Evolutionary conservation across 2,797 vertebrate genomes (phyloP).

Genomic region (Amblyopsis hoosieri): DNA sequence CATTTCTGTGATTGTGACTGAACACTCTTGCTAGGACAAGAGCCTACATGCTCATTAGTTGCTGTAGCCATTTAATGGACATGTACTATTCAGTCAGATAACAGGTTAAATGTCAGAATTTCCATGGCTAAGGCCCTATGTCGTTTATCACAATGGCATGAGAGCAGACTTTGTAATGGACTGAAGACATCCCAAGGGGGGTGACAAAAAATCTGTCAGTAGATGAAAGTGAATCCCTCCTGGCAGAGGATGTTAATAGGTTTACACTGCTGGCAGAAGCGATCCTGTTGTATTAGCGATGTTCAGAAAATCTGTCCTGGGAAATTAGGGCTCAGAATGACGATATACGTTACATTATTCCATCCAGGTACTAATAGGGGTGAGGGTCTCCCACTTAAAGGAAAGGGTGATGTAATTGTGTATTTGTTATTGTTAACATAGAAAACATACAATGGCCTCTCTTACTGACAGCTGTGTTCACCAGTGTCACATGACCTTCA

Average conservation of each 20-base stretch:
- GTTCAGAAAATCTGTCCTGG: slow-evolving; percentile 36
- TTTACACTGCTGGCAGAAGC: slow-evolving; percentile 19
- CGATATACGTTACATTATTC: slow-evolving; percentile 23
- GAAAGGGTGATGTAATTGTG: slow-evolving; percentile 39
- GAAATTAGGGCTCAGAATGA: slow-evolving; percentile 46
- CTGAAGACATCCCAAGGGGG: slow-evolving; percentile 34
- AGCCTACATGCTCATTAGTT: not conserved
- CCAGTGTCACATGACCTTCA: slow-evolving; percentile 42
- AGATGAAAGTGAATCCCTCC: slow-evolving; percentile 6
- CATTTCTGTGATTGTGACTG: not conserved
- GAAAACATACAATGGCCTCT: no score
- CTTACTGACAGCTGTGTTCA: slow-evolving; percentile 11
- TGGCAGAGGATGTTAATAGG: not conserved
- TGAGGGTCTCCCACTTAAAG: slow-evolving; percentile 52
- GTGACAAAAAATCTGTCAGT: slow-evolving; percentile 22
- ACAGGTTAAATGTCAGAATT: not conserved
- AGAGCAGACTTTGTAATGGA: slow-evolving; percentile 19
- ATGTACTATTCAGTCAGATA: not conserved
- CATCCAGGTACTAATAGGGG: slow-evolving; percentile 32
- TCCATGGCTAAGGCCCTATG: slow-evolving; percentile 4
- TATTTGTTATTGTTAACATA: slow-evolving; percentile 24
- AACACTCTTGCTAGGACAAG: not conserved
- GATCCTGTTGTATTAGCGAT: slow-evolving; percentile 23
- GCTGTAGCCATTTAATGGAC: not conserved
- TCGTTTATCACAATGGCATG: slow-evolving; percentile 23